phyloP scores from a whole-genome alignment of 2,888 invertebrate species.

The Cephus sareptanus region DNA sequence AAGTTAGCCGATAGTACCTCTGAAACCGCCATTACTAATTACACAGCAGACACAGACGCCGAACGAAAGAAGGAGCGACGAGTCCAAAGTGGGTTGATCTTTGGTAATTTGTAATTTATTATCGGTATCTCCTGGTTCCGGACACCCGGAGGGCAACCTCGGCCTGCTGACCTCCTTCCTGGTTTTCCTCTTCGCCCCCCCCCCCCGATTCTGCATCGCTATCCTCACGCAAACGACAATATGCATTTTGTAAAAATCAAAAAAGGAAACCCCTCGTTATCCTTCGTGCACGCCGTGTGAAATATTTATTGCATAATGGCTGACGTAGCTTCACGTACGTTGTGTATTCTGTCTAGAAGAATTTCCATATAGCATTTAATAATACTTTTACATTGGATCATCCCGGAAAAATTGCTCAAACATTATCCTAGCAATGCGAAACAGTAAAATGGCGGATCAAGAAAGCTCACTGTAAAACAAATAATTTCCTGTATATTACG shows the following conservation, averaged over 20 bases:
- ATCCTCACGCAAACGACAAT: neutral
- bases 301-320: neutral
- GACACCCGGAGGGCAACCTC: constrained; percentile 19
- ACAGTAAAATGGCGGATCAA: neutral
- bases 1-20: neutral
- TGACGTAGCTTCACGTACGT: neutral
- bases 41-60: neutral
- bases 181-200: constrained; percentile 8
- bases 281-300: neutral
- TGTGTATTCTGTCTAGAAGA: neutral
- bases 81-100: constrained; percentile 30
- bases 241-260: neutral
- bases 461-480: neutral
- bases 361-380: neutral
- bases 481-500: constrained; percentile 17
- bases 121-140: constrained; percentile 26
- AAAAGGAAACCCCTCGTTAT: neutral
- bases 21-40: neutral
- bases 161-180: constrained; percentile 41
- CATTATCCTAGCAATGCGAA: neutral
- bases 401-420: neutral
- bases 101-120: constrained; percentile 38
- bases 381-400: neutral
- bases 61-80: neutral
- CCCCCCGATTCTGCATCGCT: neutral